Conservation (phyloP, 2,888 invertebrate species). For the Meloe dianella region DNA sequence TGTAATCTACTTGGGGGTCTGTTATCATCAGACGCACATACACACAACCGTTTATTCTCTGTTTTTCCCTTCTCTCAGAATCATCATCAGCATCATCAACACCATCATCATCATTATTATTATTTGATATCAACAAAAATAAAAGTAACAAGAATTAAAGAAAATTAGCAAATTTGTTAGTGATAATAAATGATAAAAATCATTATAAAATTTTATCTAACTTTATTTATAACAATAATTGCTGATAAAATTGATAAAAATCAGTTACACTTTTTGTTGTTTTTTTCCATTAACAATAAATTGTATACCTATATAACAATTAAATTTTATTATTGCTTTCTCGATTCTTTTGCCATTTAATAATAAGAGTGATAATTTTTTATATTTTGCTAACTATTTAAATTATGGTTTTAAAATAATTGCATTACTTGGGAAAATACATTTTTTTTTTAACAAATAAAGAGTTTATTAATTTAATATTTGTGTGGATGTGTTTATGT, state of each 20-base stretch:
- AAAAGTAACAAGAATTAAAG: too few relatives aligned
- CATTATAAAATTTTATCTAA: neutral
- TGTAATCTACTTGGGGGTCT: constrained; percentile 5
- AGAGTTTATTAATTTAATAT: neutral
- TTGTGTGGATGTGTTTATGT: constrained; percentile 7
- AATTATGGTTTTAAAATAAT: constrained; percentile 9
- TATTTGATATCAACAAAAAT: neutral
- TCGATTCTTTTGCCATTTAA: neutral
- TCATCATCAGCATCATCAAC: neutral
- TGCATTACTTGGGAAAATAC: neutral
- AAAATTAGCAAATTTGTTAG: neutral
- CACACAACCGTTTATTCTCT: neutral
- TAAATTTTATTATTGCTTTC: neutral
- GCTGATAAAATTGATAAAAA: constrained; percentile 9
- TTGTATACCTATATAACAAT: neutral
- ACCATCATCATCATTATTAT: neutral
- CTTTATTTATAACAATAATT: neutral
- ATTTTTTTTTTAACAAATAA: neutral
- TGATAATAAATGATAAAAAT: constrained; percentile 3
- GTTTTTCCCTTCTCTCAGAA: neutral
- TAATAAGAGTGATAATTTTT: neutral
- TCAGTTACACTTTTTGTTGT: neutral
- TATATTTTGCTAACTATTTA: constrained; percentile 7
- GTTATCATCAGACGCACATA: neutral
- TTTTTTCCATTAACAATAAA: neutral